Conservation (phyloP, 2,113 vertebrate genomes). For the Rafetus swinhoei region DNA sequence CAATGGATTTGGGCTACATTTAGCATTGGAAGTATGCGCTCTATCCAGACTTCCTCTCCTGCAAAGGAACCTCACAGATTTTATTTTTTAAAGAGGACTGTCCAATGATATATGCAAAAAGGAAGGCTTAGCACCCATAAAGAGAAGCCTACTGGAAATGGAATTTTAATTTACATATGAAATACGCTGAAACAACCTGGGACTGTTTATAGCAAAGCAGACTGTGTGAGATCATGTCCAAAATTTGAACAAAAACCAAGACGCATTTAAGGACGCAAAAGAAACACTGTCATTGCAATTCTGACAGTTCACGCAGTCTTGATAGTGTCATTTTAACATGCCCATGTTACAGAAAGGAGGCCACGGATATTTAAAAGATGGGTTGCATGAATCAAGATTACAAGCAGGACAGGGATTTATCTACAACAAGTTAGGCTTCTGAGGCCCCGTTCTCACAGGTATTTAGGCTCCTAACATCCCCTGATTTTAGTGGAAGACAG, state of each 20-base stretch:
- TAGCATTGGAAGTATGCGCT: accelerated
- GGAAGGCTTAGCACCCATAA: neutral
- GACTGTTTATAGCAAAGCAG: neutral
- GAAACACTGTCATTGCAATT: constrained; percentile 9
- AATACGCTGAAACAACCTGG: neutral
- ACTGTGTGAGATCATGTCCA: neutral
- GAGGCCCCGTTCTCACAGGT: neutral
- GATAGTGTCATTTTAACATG: constrained; percentile 33
- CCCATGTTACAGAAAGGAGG: neutral
- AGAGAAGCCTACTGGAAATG: constrained; percentile 9
- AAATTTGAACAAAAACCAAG: neutral
- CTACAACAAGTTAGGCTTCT: neutral
- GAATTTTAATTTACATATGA: neutral
- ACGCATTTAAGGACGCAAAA: too few species aligned
- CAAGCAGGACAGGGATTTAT: constrained; percentile 3
- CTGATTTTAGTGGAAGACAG: neutral
- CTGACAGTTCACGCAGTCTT: constrained; percentile 40
- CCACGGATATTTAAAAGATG: constrained; percentile 41
- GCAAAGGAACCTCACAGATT: neutral
- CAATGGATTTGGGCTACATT: neutral
- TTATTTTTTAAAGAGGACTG: neutral
- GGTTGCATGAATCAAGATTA: constrained; percentile 37
- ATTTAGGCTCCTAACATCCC: neutral
- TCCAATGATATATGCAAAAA: neutral
- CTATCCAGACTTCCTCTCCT: neutral